Base-by-base conservation (phyloP, 2,888 invertebrate species). In the Teinopalpus imperialis region DNA sequence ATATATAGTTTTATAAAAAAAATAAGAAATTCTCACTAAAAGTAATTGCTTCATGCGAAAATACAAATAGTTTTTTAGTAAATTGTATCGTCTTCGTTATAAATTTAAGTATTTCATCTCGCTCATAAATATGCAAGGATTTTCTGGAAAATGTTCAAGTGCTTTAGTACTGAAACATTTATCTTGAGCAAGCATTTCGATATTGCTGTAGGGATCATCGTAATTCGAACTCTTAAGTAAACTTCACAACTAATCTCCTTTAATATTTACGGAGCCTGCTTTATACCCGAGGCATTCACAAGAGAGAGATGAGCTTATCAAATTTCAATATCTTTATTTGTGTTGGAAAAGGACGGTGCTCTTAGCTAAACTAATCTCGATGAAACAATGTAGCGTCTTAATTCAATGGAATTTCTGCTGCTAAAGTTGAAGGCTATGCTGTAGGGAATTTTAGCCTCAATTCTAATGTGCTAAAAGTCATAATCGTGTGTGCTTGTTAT, bases 281-380 rank as follows among this genome's bases (percentile, higher is more conserved):
- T 43, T 43, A 46, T 37, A 32, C 29, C 24, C 29, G 45, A 48
- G 63, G 60, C 60, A 64, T 67, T 64, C 57, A 56, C 53, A 52
- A 71, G 77, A 78, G 63, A 72, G 75, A 76, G 74, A 73, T 57
- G 59, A 65, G 60, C 63, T 78, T 83, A 86, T 85, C 82, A 72
- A 77, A 77, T 79, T 81, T 81, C 81, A 78, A 85, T 85, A 85
- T 82, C 81, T 86, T 81, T 81, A 86, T 82, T 80, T 73, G 74
- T 67, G 75, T 70, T 71, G 69, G 81, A 80, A 74, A 77, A 77
- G 80, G 82, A 85, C 72, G 70, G 69, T 74, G 75, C 71, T 74
- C 70, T 68, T 59, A 66, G 65, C 75, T 63, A 66, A 56, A 75
- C 74, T 81, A 81, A 85, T 83, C 80, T 82, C 66, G 74, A 77